phyloP scores from a whole-genome alignment of 2,888 invertebrate genomes.

The Argyra leucocephala region DNA sequence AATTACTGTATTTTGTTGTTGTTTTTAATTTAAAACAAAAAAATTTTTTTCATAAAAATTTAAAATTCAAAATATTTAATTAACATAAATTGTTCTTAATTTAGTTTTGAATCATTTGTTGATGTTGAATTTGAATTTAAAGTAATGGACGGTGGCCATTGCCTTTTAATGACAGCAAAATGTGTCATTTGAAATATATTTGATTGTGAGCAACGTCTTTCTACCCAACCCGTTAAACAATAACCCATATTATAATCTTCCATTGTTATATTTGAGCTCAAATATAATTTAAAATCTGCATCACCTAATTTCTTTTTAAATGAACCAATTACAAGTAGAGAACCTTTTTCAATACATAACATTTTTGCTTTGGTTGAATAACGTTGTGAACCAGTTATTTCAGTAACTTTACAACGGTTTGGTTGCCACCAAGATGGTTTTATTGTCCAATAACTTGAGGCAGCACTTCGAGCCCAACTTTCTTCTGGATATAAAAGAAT shows the following conservation, averaged over 20 bases:
- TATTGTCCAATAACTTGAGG: slow-evolving; percentile 77
- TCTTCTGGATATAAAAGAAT: slow-evolving; percentile 79
- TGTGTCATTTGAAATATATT: slow-evolving; percentile 77
- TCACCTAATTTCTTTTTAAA: slow-evolving; percentile 62
- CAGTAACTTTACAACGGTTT: slow-evolving; percentile 72
- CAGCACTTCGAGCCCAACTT: slow-evolving; percentile 79
- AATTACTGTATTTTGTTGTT: too few relatives aligned
- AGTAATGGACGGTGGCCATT: slow-evolving; percentile 46
- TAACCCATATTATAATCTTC: slow-evolving; percentile 85
- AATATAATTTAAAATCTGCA: slow-evolving; percentile 70
- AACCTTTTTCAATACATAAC: slow-evolving; percentile 67
- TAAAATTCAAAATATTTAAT: not conserved
- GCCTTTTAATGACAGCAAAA: slow-evolving; percentile 75
- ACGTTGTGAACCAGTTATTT: slow-evolving; percentile 57
- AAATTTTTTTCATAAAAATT: slow-evolving; percentile 4
- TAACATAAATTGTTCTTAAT: not conserved
- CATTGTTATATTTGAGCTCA: slow-evolving; percentile 74
- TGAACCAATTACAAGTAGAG: slow-evolving; percentile 70
- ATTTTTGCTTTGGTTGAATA: slow-evolving; percentile 66
- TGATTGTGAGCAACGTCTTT: slow-evolving; percentile 65
- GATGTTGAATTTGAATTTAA: slow-evolving; percentile 20
- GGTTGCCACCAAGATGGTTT: slow-evolving; percentile 81
- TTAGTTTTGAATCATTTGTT: slow-evolving; percentile 4
- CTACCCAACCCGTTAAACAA: slow-evolving; percentile 77
- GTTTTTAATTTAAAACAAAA: too few relatives aligned